Conservation (phyloP, 2,888 invertebrate species). For the Meloe dianella region DNA sequence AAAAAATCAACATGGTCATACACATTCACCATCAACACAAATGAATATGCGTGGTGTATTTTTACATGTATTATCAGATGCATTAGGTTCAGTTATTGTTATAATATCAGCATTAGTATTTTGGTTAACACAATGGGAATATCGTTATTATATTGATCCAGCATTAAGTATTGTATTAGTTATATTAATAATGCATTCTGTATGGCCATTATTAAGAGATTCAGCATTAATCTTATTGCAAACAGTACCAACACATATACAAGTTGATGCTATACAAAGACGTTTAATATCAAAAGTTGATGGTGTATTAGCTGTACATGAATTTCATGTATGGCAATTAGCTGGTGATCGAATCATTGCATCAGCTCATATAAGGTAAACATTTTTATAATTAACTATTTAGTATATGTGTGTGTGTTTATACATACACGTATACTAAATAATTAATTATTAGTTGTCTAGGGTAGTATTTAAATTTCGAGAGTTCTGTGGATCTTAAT, state of each 20-base stretch:
- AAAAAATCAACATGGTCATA: conserved; percentile 51
- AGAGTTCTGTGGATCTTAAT: too few relatives aligned
- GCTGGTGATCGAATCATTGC: conserved; percentile 97
- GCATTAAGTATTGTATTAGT: conserved; percentile 90
- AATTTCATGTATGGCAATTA: conserved; percentile 98
- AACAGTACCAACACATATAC: conserved; percentile 98
- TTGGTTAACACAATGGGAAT: conserved; percentile 82
- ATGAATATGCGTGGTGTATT: conserved; percentile 99
- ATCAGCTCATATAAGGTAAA: conserved; percentile 90
- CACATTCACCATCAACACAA: conserved; percentile 69
- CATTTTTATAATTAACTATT: too few relatives aligned
- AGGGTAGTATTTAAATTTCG: too few relatives aligned
- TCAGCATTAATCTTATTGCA: conserved; percentile 94
- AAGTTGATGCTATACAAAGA: conserved; percentile 90
- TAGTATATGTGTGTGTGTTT: too few relatives aligned
- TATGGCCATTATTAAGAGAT: conserved; percentile 91
- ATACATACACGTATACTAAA: too few relatives aligned
- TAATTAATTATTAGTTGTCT: too few relatives aligned
- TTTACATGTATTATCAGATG: conserved; percentile 95
- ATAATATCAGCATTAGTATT: conserved; percentile 79
- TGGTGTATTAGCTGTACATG: conserved; percentile 94
- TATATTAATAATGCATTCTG: conserved; percentile 82
- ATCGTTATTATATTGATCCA: conserved; percentile 91
- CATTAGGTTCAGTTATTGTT: conserved; percentile 92
- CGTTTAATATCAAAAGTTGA: conserved; percentile 88